Percentiles rank a stretch among this genome's conserved stretches.
Conservation (phyloP, 2,888 invertebrate genomes). For the Campoletis raptor region DNA sequence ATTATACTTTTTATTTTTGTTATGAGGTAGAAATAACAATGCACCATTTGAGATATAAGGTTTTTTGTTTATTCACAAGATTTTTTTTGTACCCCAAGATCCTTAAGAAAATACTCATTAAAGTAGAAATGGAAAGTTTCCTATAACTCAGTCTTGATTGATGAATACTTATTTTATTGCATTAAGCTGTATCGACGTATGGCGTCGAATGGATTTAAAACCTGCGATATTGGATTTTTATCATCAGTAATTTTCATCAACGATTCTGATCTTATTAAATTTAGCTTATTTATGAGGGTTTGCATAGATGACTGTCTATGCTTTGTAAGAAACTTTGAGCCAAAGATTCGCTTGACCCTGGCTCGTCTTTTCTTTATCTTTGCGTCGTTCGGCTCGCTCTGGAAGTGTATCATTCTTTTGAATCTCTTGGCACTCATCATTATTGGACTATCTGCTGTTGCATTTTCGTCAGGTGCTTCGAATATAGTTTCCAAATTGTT, state of each 20-base stretch:
- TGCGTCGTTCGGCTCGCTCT: conserved; percentile 84
- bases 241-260: conserved; percentile 42
- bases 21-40: not conserved
- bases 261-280: conserved; percentile 82
- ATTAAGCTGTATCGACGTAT: conserved; percentile 23
- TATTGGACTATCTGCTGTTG: conserved; percentile 83
- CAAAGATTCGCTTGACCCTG: conserved; percentile 87
- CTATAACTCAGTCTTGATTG: conserved; percentile 54
- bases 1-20: not conserved
- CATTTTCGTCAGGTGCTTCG: conserved; percentile 86
- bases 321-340: conserved; percentile 86
- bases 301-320: conserved; percentile 87
- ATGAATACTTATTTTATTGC: conserved; percentile 35
- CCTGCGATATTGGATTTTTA: conserved; percentile 27
- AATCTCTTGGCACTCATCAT: conserved; percentile 86
- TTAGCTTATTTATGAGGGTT: conserved; percentile 86
- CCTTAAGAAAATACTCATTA: conserved; percentile 52
- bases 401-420: conserved; percentile 87
- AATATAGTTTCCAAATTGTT: conserved; percentile 88
- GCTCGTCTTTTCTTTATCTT: conserved; percentile 87
- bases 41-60: not conserved
- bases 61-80: conserved; percentile 1
- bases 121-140: conserved; percentile 34
- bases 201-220: conserved; percentile 42
- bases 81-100: not conserved